Percentiles rank a stretch among this genome's conserved stretches.
Evolutionary conservation across 1,140 invertebrate genomes (phyloP).

Genomic region (Manduca sexta): DNA sequence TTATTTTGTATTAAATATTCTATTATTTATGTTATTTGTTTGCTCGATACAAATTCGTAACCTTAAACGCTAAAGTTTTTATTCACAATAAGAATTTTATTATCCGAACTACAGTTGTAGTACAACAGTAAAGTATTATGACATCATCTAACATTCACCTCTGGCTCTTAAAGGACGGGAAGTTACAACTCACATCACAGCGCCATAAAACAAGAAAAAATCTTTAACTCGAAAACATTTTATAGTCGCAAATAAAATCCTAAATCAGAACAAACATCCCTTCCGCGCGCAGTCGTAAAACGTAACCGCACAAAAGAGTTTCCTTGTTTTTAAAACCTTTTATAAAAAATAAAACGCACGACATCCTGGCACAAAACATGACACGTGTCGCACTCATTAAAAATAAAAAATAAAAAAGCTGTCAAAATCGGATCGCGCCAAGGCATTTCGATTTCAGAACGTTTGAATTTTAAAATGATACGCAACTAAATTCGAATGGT

Average conservation of each 20-base stretch:
- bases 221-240: background rate
- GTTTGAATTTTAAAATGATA: slow-evolving; percentile 2
- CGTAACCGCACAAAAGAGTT: slow-evolving; percentile 1
- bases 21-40: too few species aligned
- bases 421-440: slow-evolving; percentile 6
- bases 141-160: too few species aligned
- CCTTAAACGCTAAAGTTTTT: too few species aligned
- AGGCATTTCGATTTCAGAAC: background rate
- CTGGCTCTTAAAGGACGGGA: too few species aligned
- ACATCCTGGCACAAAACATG: slow-evolving; percentile 5
- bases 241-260: slow-evolving; percentile 3
- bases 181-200: too few species aligned
- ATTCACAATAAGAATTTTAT: too few species aligned
- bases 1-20: too few species aligned
- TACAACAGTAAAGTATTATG: too few species aligned
- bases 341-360: slow-evolving; percentile 1
- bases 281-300: background rate
- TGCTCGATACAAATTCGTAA: too few species aligned
- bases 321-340: background rate
- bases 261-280: background rate
- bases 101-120: too few species aligned
- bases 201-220: too few species aligned
- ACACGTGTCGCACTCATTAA: slow-evolving; percentile 6
- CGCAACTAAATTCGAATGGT: slow-evolving; percentile 1
- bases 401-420: slow-evolving; percentile 1